Conservation (phyloP, 2,113 vertebrate species). For the Dolichallabes microphthalmus region DNA sequence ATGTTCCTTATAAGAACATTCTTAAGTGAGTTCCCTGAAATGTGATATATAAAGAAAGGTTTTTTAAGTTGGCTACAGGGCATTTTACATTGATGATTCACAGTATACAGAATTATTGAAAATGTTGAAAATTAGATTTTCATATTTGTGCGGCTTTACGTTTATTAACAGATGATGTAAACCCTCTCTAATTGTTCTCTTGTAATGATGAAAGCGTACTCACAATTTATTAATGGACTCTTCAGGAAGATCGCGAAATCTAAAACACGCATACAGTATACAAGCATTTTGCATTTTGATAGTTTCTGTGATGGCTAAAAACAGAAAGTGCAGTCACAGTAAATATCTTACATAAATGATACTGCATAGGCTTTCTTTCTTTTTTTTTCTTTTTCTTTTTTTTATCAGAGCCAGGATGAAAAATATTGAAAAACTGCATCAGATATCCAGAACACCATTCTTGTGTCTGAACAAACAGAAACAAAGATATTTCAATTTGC, state of each 20-base stretch:
- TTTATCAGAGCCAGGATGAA: neutral
- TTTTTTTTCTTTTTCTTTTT: no score
- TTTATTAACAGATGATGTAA: neutral
- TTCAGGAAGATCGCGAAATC: neutral
- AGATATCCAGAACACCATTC: constrained; percentile 28
- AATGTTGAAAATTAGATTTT: neutral
- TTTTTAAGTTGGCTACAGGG: neutral
- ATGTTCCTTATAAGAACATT: neutral
- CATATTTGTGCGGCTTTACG: neutral
- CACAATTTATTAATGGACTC: neutral
- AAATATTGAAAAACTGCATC: constrained; percentile 13
- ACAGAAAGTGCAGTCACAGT: neutral
- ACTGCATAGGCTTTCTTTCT: neutral
- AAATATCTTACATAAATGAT: constrained; percentile 6
- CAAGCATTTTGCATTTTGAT: neutral
- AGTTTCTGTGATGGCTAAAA: neutral
- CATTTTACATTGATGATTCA: neutral
- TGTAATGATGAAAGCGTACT: constrained; percentile 1
- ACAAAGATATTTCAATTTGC: constrained; percentile 25
- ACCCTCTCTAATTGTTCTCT: neutral
- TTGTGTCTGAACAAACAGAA: constrained; percentile 23
- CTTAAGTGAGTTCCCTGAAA: neutral
- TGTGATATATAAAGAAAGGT: no score
- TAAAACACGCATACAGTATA: neutral
- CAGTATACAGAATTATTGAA: neutral